Evolutionary conservation across 2,888 invertebrate genomes (phyloP), one percentile per base, ranked within the genome.

Genomic region (Drosophila percnosoma): DNA sequence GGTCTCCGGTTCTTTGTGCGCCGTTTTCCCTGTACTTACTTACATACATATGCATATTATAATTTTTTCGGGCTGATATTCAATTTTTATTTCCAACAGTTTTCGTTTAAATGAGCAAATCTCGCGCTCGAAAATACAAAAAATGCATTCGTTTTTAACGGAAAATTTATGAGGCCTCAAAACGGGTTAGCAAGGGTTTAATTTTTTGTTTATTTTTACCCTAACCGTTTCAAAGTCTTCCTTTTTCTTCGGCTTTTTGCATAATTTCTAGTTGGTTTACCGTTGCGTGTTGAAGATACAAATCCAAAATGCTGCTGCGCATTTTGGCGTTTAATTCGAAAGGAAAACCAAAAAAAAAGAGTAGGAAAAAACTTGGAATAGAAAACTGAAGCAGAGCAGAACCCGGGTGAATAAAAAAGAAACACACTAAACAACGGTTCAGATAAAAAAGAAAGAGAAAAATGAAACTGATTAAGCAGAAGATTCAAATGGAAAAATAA

Each of bases 71-170:
- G 34, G 13, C 55, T 61, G 76, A 73, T 82, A 75, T 75, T 74
- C 70, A 68, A 70, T 75, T 74, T 76, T 76, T 51, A 57, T 75
- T 83, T 80, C 48, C 61, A 68, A 29, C 33, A 80, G 80, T 84
- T 87, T 87, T 79, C 80, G 87, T 88, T 89, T 78, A 81, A 88
- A 88, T 87, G 89, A 87, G 85, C 89, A 83, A 83, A 78, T 75
- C 75, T 59, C 52, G 45, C 29, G 58, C 31, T 11, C 5, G 34
- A 42, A 62, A 52, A 15, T 36, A 69, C 34, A 73, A 73, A 62
- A 81, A 81, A 81, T 85, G 82, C 81, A 79, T 78, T 79, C 69
- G 75, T 86, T 87, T 90, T 88, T 87, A 90, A 90, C 89, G 83
- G 87, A 85, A 88, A 90, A 87, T 87, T 87, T 90, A 87, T 88